phyloP scores from a whole-genome alignment of 2,888 invertebrate genomes.

The Trachelus stipa region DNA sequence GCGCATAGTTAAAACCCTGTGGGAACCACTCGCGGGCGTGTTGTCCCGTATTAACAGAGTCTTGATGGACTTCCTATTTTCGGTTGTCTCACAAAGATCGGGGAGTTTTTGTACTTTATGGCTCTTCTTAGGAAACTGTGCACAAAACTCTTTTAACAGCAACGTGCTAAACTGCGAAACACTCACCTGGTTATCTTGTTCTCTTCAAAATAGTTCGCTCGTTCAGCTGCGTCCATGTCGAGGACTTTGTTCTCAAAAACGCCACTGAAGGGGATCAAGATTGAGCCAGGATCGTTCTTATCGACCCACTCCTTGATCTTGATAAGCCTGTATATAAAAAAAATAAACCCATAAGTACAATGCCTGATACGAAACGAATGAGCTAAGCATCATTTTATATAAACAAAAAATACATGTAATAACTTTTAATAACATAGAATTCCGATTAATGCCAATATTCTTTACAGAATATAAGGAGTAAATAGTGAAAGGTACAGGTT shows the following conservation, averaged over 20 bases:
- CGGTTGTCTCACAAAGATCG: background rate
- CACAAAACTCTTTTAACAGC: too few relatives aligned
- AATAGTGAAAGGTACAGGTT: too few relatives aligned
- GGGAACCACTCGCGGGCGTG: constrained; percentile 35
- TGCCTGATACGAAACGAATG: constrained; percentile 4
- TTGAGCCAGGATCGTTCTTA: constrained; percentile 93
- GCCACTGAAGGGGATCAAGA: constrained; percentile 96
- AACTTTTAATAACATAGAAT: too few relatives aligned
- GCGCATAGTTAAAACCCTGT: constrained; percentile 40
- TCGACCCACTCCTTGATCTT: constrained; percentile 99
- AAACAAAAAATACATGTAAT: too few relatives aligned
- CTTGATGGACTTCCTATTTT: background rate
- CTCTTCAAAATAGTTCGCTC: constrained; percentile 85
- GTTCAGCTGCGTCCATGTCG: constrained; percentile 86
- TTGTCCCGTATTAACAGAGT: too few relatives aligned
- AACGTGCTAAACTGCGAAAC: background rate
- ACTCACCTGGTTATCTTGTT: constrained; percentile 81
- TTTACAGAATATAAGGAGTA: too few relatives aligned
- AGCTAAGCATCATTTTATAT: background rate
- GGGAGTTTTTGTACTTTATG: background rate
- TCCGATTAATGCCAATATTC: too few relatives aligned
- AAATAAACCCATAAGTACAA: constrained; percentile 16
- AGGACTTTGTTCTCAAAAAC: constrained; percentile 86
- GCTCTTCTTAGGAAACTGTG: background rate
- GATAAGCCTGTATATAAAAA: constrained; percentile 75